Evolutionary conservation across 2,888 invertebrate genomes (phyloP), one percentile per base, ranked within the genome.

Genomic region (Pseudoips prasinana): DNA sequence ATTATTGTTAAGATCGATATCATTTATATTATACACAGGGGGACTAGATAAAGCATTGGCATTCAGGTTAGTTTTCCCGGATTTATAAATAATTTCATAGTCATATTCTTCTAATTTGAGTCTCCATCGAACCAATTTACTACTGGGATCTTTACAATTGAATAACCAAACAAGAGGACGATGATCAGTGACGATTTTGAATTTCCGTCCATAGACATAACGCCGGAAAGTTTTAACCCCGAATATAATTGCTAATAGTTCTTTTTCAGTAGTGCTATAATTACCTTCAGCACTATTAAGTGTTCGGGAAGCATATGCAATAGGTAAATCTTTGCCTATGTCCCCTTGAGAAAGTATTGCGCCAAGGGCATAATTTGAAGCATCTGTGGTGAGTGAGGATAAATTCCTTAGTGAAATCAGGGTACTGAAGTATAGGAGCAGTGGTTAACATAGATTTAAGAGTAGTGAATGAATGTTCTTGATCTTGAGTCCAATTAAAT

Each of bases 281-380:
- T 38, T 33, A 3, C 10, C 22, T 19, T 38, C 38, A 10, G 11
- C 20, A 25, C 29, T 32, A 22, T 33, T 38, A 14, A 39, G 8
- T 6, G 39, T 39, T 6, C 39, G 29, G 4, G 30, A 39, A 14
- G 29, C 30, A 20, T 23, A 33, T 7, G 33, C 26, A 4, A 26
- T n/a, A n/a, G n/a, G n/a, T n/a, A n/a, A n/a, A n/a, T n/a, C n/a
- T n/a, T n/a, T n/a, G n/a, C n/a, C n/a, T n/a, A n/a, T n/a, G n/a
- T n/a, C n/a, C n/a, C n/a, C n/a, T n/a, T n/a, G n/a, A n/a, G n/a
- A n/a, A n/a, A n/a, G n/a, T n/a, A n/a, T n/a, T n/a, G n/a, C n/a
- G n/a, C n/a, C n/a, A n/a, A n/a, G n/a, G n/a, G n/a, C 33, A 8
- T 26, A 20, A 4, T 26, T 20, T 5, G 33, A 33, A 1, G 27